A percentile compares a stretch with the other conserved stretches of the same genome.
These are phyloP conservation scores for Rutilus rutilus DNA, from an alignment of 2,113 vertebrate genomes.

Conservation along the genomic window DNA sequence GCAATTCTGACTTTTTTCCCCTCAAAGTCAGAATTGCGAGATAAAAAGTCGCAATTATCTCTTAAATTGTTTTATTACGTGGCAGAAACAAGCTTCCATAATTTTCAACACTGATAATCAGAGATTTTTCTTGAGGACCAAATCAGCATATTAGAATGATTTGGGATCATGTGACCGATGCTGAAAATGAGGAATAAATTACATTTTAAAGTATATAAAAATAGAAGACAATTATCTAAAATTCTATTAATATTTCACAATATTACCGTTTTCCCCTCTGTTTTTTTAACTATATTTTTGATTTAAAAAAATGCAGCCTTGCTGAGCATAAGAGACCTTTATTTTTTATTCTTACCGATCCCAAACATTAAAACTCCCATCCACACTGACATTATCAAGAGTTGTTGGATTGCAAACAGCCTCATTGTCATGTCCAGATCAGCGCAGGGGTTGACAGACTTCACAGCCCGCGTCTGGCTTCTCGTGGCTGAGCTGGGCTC, in stretches of 20 bases:
- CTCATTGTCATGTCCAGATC: slow-evolving; percentile 11
- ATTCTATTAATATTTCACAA: not conserved
- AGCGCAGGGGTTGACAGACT: not conserved
- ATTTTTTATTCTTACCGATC: not conserved
- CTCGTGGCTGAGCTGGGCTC: slow-evolving; percentile 66
- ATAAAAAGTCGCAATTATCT: too few species aligned
- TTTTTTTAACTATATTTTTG: not conserved
- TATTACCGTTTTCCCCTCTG: not conserved
- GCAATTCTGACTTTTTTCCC: too few species aligned
- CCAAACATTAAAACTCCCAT: not conserved
- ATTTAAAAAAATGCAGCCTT: not conserved
- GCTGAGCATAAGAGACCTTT: not conserved
- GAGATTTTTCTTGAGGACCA: not conserved
- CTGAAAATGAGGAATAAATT: not conserved
- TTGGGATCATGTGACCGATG: not conserved
- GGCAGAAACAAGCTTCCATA: too few species aligned
- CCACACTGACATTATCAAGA: not conserved
- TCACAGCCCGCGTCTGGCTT: slow-evolving; percentile 54
- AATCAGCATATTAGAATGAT: not conserved
- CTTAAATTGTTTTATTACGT: too few species aligned
- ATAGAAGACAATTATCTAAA: not conserved
- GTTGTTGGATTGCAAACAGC: not conserved
- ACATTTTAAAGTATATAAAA: too few species aligned
- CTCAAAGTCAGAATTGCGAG: too few species aligned
- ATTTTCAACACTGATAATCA: too few species aligned